These are phyloP conservation scores for Diadophis punctatus DNA, from an alignment of 2,113 vertebrate species.

Conservation along the genomic window DNA sequence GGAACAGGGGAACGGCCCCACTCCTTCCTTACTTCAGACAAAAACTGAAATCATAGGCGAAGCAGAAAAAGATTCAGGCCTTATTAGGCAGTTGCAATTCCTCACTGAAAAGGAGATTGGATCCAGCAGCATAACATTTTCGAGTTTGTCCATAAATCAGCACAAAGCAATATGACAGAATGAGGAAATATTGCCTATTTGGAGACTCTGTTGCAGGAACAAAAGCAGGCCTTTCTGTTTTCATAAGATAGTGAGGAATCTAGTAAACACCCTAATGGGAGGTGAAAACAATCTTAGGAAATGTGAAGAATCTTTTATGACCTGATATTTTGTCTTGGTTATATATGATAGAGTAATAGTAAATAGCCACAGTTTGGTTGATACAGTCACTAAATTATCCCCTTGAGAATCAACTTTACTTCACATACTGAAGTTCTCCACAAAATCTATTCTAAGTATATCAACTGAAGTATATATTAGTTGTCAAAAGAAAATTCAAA, in stretches of 20 bases:
- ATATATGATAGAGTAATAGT: neutral
- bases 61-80: neutral
- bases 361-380: constrained; percentile 25
- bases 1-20: neutral
- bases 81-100: constrained; percentile 18
- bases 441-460: neutral
- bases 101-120: constrained; percentile 1
- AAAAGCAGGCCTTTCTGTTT: constrained; percentile 9
- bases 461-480: neutral
- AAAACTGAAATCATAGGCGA: neutral
- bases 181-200: constrained; percentile 1
- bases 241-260: neutral
- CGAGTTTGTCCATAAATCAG: constrained; percentile 13
- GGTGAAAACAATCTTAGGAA: neutral
- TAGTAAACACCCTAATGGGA: neutral
- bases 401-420: constrained; percentile 24
- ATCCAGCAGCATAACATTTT: neutral
- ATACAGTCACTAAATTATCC: constrained; percentile 19
- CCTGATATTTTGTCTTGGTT: constrained; percentile 17
- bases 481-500: neutral
- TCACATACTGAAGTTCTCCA: neutral
- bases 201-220: neutral
- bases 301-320: constrained; percentile 3
- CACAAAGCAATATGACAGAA: neutral
- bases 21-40: neutral